Evolutionary conservation across 2,113 vertebrate genomes (phyloP), one percentile per base, ranked within the genome.

Genomic region (Phaethornis superciliosus): DNA sequence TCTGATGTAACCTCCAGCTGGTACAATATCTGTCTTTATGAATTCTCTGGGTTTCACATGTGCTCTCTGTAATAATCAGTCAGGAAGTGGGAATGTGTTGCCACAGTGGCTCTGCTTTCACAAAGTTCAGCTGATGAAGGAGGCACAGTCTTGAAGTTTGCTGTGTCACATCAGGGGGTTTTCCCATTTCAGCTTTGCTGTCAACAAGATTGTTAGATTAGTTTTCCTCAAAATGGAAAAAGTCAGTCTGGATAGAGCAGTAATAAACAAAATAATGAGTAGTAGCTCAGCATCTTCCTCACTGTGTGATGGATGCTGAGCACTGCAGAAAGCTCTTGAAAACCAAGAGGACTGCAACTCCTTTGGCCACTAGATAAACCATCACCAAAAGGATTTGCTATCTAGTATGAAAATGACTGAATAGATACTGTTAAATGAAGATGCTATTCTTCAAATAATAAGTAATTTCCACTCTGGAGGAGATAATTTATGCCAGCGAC

Each of bases 401-500:
- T 93, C n/a, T 80, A 14, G 23, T 64, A 47, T 60, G 70, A 72
- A 87, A 94, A 85, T 28, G 14, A 72, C 11, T 68, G 26, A 60
- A 85, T 47, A 79, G 67, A 17, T 94, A 11, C 40, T 79, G n/a
- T 55, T 87, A 52, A 90, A 26, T 81, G 49, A 87, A 84, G 70
- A 70, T 54, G 44, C 44, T 40, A 0, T 79, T 89, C 49, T 91
- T 93, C 78, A 82, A 47, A 86, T 84, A 83, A 33, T 69, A 59
- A 67, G 58, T 75, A 32, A 72, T 89, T 93, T 82, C 58, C 28
- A 30, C 85, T 82, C 58, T 44, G 3, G 71, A 76, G 78, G 64
- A 81, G 65, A 49, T 96, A 87, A 87, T 78, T 89, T 87, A 89
- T 93, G 81, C 54, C 35, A 78, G 35, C 63, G 91, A 59, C 59